Evolutionary conservation across 2,797 vertebrate species (phyloP), one percentile per base, ranked within the genome.

Genomic region (Tokudaia tokunoshimensis): DNA sequence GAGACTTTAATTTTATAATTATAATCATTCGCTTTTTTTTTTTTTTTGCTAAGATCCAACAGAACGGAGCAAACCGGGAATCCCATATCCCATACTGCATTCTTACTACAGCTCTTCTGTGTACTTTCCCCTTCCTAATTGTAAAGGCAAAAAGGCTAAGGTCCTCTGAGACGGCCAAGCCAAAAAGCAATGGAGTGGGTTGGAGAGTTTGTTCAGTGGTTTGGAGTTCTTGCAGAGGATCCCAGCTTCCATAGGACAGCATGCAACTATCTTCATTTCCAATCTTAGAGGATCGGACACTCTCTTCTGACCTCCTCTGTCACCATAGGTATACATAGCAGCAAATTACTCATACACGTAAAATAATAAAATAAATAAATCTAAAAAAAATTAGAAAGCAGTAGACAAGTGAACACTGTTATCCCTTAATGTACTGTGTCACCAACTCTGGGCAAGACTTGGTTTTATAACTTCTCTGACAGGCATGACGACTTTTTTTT

Each of bases 371-470:
- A 67, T 67, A 84, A 29, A 83, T 26, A 65, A n/a, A 52, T 67
- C 11, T 22, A 24, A n/a, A n/a, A 67, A 67, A 24, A 3, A 34
- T 29, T 37, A 26, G 37, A 74, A 74, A 20, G n/a, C 37, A 41
- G 31, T 0, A 37, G 31, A 75, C 82, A 34, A 2, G 4, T 11
- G 14, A 26, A 29, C 12, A 4, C 11, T 9, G 37, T 61, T 20
- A 31, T 50, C 41, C 59, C 9, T 67, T n/a, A 44, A 50, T 41
- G 57, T 24, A 19, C 34, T 5, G 0, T 0, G 1, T 10, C 29
- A 31, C 6, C 1, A 8, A n/a, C n/a, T 13, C 13, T 41, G 11
- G 2, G 3, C 20, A 22, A 22, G 24, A 10, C 11, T 34, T 4
- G 24, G 12, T 2, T 41, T 41, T 52, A 4, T 75, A 41, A 31